phyloP scores from a whole-genome alignment of 30 jellyfish, hydroid and myxozoan genomes.

The Phacellophora camtschatica region DNA sequence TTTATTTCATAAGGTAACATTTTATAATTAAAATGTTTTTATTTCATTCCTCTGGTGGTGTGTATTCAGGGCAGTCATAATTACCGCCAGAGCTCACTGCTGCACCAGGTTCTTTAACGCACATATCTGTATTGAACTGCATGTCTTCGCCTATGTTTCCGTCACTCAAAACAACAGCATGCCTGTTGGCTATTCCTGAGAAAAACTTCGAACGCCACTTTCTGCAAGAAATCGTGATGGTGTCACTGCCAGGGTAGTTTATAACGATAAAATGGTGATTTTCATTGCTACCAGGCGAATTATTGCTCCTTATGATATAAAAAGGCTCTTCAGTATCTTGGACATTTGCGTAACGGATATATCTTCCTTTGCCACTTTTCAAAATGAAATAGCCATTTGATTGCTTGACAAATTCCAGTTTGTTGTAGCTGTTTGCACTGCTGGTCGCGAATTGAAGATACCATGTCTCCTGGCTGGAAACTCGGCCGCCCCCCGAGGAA shows the following conservation, averaged over 20 bases:
- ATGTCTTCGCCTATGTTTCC: neutral
- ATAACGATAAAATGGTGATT: neutral
- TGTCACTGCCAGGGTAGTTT: neutral
- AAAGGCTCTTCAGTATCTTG: neutral
- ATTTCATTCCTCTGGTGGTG: no score
- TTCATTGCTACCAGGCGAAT: neutral
- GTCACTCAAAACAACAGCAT: neutral
- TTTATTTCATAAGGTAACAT: no score
- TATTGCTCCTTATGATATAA: neutral
- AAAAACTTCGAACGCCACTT: neutral
- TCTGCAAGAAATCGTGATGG: neutral
- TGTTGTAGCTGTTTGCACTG: neutral
- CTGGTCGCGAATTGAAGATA: neutral
- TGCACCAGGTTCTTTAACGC: neutral
- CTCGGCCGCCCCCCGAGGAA: neutral
- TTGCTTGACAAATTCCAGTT: neutral
- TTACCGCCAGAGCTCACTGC: neutral
- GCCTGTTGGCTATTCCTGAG: neutral
- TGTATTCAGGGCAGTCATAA: constrained; percentile 9
- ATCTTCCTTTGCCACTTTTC: neutral
- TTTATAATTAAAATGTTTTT: no score
- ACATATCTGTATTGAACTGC: neutral
- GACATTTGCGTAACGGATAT: neutral
- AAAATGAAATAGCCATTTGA: neutral
- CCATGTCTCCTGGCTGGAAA: neutral